phyloP scores from a whole-genome alignment of 2,797 vertebrate species.

The Alosa sapidissima region DNA sequence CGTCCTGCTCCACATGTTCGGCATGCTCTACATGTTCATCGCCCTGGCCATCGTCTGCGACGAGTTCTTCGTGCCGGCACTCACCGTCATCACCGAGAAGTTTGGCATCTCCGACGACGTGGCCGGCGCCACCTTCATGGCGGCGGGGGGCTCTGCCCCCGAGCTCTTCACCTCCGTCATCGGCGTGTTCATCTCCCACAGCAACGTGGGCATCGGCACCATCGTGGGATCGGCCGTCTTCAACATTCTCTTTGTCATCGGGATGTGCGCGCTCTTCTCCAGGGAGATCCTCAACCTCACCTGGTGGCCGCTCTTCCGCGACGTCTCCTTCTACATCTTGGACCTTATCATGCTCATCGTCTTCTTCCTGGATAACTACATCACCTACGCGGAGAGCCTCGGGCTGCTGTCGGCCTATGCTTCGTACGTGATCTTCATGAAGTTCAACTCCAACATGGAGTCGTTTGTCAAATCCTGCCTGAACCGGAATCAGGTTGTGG shows the following conservation, averaged over 20 bases:
- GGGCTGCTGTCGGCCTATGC: conserved; percentile 83
- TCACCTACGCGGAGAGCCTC: conserved; percentile 91
- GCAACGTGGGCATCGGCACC: conserved; percentile 97
- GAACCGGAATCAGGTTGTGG: conserved; percentile 93
- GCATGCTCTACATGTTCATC: conserved; percentile 99
- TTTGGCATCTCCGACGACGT: conserved; percentile 93
- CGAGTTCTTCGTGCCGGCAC: conserved; percentile 96
- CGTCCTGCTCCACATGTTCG: conserved; percentile 88
- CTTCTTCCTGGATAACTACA: conserved; percentile 97
- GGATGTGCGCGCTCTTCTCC: conserved; percentile 99
- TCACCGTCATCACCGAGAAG: conserved; percentile 98
- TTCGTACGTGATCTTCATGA: conserved; percentile 95
- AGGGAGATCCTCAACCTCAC: conserved; percentile 96
- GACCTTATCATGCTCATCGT: conserved; percentile 94
- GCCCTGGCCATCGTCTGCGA: conserved; percentile 97
- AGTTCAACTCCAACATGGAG: conserved; percentile 90
- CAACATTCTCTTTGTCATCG: conserved; percentile 98
- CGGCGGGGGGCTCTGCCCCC: conserved; percentile 94
- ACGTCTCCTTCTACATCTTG: conserved; percentile 97
- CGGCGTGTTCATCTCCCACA: conserved; percentile 96
- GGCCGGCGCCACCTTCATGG: conserved; percentile 98
- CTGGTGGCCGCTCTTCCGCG: conserved; percentile 98
- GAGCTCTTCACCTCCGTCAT: conserved; percentile 99
- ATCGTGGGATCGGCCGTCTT: conserved; percentile 98
- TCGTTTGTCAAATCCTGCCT: conserved; percentile 82